Evolutionary conservation across 2,888 invertebrate species (phyloP).

Genomic region (Caenorhabditis sulstoni): DNA sequence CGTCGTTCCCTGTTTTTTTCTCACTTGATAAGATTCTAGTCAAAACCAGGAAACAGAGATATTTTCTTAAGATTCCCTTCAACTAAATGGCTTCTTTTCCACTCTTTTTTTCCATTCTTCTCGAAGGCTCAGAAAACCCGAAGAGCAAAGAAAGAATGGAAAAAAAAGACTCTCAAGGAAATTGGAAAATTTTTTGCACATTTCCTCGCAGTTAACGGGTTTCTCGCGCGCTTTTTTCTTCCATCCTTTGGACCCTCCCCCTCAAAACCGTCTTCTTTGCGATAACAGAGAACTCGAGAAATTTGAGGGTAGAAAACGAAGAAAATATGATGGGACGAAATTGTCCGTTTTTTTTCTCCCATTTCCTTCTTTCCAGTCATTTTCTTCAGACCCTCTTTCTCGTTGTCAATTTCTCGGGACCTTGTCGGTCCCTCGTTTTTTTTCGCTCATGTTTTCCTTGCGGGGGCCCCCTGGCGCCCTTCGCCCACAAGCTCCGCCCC

Average conservation of each 20-base stretch:
- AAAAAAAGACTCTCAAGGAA: conserved; percentile 8
- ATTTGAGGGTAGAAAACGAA: too few relatives aligned
- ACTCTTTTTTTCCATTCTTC: too few relatives aligned
- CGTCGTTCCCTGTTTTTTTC: too few relatives aligned
- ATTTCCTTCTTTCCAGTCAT: conserved; percentile 18
- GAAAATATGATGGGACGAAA: background rate
- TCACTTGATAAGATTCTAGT: too few relatives aligned
- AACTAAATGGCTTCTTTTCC: too few relatives aligned
- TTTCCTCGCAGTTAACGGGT: background rate
- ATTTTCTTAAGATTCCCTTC: too few relatives aligned
- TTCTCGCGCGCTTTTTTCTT: conserved; percentile 8
- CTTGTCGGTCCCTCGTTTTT: conserved; percentile 28
- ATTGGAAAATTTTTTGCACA: conserved; percentile 4
- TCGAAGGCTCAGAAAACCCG: background rate
- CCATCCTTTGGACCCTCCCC: background rate
- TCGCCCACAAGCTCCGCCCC: conserved; percentile 31
- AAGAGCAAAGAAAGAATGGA: background rate
- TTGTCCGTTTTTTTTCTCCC: background rate
- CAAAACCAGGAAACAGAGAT: too few relatives aligned
- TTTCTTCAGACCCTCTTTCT: conserved; percentile 39
- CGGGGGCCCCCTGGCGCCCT: conserved; percentile 38
- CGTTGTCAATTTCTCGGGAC: conserved; percentile 2
- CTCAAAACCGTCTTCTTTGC: too few relatives aligned
- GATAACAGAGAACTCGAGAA: too few relatives aligned
- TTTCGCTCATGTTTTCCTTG: conserved; percentile 19